Percentiles rank a stretch among this genome's conserved stretches.
Evolutionary conservation across 2,113 vertebrate species (phyloP).

Genomic region (Cyprinodon variegatus): DNA sequence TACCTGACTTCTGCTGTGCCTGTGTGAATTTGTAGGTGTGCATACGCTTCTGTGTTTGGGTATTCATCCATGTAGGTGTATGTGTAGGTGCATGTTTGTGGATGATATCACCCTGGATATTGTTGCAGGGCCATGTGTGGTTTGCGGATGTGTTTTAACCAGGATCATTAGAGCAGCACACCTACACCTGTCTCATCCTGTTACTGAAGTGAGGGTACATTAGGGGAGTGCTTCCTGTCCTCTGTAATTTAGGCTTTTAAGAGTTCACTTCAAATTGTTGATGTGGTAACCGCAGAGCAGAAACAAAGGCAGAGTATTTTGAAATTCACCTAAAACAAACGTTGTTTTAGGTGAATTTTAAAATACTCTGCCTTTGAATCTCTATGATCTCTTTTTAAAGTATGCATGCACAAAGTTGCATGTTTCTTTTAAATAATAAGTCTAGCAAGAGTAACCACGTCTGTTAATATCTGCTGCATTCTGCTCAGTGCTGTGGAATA

Average conservation of each 20-base stretch:
- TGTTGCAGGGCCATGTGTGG: conserved; percentile 51
- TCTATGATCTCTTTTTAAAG: neutral
- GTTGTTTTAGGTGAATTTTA: neutral
- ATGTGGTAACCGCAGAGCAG: conserved; percentile 15
- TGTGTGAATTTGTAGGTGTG: conserved; percentile 12
- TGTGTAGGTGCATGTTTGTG: conserved; percentile 59
- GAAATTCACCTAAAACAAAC: neutral
- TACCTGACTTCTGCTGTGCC: conserved; percentile 39
- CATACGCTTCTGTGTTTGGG: conserved; percentile 10
- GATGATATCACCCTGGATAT: conserved; percentile 63
- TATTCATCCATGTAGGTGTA: conserved; percentile 41
- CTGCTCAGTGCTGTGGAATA: neutral
- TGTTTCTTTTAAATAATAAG: neutral
- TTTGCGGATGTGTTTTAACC: conserved; percentile 42
- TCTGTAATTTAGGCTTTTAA: conserved; percentile 5
- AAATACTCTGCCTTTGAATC: neutral
- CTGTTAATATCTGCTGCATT: neutral
- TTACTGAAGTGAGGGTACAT: conserved; percentile 17
- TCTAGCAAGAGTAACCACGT: neutral
- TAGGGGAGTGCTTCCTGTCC: conserved; percentile 30
- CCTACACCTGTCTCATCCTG: conserved; percentile 52
- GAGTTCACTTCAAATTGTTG: conserved; percentile 5
- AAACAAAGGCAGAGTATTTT: conserved; percentile 5
- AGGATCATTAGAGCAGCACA: conserved; percentile 42
- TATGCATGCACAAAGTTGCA: neutral